These are phyloP conservation scores for Leucopsar rothschildi DNA, from an alignment of 2,113 vertebrate genomes.

Conservation along the genomic window DNA sequence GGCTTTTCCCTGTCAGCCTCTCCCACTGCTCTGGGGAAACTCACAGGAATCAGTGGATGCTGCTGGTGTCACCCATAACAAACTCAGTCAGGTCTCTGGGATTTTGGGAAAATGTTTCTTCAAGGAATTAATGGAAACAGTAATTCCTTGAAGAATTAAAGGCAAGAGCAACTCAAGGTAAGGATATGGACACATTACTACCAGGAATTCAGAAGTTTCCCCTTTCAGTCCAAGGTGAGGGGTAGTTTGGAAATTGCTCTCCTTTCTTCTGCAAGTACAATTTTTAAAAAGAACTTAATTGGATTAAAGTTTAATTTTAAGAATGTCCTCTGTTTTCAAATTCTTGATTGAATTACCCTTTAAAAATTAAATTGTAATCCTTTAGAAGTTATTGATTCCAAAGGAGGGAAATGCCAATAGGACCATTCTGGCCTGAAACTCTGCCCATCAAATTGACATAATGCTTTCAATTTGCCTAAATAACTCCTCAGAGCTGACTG, in stretches of 20 bases:
- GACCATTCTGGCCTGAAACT: background rate
- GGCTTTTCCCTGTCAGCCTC: background rate
- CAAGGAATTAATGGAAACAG: background rate
- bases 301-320: conserved; percentile 54
- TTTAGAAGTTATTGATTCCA: conserved; percentile 52
- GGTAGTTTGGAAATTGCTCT: background rate
- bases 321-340: conserved; percentile 39
- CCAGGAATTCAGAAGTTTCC: background rate
- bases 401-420: conserved; percentile 49
- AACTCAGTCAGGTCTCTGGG: background rate
- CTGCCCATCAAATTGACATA: conserved; percentile 48
- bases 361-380: conserved; percentile 59
- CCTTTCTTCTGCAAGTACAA: background rate
- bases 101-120: background rate
- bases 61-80: background rate
- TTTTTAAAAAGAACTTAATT: background rate
- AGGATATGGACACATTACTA: background rate
- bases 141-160: background rate
- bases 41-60: background rate
- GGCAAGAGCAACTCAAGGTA: background rate
- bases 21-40: background rate
- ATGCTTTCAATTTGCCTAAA: conserved; percentile 31
- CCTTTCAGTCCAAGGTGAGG: background rate
- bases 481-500: background rate
- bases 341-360: conserved; percentile 64